Conservation (phyloP, 2,113 vertebrate genomes). For the Rhipidura dahli region DNA sequence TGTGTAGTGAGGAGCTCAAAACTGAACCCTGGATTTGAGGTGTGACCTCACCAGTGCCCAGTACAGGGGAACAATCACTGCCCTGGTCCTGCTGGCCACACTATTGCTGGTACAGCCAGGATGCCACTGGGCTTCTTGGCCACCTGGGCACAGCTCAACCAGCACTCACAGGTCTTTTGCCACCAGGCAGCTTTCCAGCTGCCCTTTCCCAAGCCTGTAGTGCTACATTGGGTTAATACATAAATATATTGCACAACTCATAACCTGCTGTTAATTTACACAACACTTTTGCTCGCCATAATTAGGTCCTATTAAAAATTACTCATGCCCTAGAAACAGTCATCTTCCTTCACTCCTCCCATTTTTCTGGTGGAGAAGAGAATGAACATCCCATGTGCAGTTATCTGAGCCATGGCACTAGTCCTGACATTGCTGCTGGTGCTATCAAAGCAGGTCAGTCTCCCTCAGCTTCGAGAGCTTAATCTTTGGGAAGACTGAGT, state of each 20-base stretch:
- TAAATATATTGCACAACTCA: not conserved
- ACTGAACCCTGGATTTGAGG: not conserved
- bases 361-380: not conserved
- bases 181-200: not conserved
- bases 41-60: not conserved
- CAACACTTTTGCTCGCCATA: not conserved
- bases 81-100: not conserved
- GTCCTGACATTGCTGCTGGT: not conserved
- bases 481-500: conserved; percentile 33
- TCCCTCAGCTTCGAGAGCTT: not conserved
- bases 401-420: not conserved
- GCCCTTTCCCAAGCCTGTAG: not conserved
- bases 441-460: not conserved
- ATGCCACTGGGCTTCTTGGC: not conserved
- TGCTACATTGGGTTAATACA: not conserved
- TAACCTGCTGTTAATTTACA: not conserved
- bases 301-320: not conserved
- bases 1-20: not conserved
- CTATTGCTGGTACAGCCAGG: not conserved
- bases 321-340: not conserved
- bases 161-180: accelerated
- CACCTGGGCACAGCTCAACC: not conserved
- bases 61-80: not conserved
- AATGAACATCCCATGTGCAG: not conserved
- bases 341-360: not conserved